phyloP scores from a whole-genome alignment of 2,888 invertebrate species.

The Rhagium mordax region DNA sequence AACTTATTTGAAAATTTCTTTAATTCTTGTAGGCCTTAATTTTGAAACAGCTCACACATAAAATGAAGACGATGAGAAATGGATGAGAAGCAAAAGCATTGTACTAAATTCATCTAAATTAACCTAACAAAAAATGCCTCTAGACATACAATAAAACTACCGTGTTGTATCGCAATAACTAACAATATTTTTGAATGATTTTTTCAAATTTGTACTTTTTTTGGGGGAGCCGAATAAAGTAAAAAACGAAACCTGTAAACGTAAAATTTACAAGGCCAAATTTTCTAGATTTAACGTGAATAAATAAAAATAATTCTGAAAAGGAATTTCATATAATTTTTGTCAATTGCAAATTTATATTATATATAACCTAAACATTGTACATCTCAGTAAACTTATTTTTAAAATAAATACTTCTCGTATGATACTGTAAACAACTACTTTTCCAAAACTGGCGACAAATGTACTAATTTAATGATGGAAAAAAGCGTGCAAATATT shows the following conservation, averaged over 20 bases:
- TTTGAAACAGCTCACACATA: constrained; percentile 13
- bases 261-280: constrained; percentile 35
- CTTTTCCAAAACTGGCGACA: neutral
- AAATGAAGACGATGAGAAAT: constrained; percentile 15
- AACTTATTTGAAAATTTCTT: too few relatives aligned
- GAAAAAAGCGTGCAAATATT: too few relatives aligned
- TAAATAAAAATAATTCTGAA: constrained; percentile 22
- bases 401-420: constrained; percentile 25
- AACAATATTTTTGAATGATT: constrained; percentile 7
- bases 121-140: constrained; percentile 16
- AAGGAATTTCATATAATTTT: neutral
- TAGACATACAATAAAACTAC: constrained; percentile 12
- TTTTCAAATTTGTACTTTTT: constrained; percentile 9
- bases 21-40: neutral
- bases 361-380: neutral
- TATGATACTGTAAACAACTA: constrained; percentile 26
- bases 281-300: constrained; percentile 16
- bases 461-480: constrained; percentile 6
- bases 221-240: constrained; percentile 14
- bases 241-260: neutral
- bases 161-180: neutral
- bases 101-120: constrained; percentile 20
- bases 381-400: constrained; percentile 20
- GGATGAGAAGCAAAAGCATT: constrained; percentile 26
- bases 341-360: neutral